phyloP scores from a whole-genome alignment of 37 sponge, comb jelly and placozoan genomes.

The Amphimedon queenslandica region DNA sequence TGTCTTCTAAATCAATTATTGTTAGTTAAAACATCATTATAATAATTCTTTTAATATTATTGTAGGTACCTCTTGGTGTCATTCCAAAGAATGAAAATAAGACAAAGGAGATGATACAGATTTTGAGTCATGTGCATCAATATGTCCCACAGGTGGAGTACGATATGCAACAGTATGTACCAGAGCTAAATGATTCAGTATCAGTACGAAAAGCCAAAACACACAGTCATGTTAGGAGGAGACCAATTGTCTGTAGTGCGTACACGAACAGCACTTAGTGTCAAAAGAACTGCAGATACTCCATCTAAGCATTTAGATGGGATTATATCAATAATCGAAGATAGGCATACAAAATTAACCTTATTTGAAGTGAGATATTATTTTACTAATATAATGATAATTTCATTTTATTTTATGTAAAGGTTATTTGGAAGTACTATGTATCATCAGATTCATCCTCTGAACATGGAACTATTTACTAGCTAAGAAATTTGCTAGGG shows the following conservation, averaged over 20 bases:
- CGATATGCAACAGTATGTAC: background rate
- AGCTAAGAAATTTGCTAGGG: background rate
- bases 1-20: slow-evolving; percentile 4
- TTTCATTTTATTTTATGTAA: background rate
- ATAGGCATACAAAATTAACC: slow-evolving; percentile 20
- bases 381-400: background rate
- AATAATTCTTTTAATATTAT: background rate
- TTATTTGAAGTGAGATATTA: slow-evolving; percentile 11
- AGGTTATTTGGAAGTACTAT: slow-evolving; percentile 16
- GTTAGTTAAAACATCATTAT: background rate
- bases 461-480: too few species aligned
- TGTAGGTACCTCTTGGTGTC: background rate
- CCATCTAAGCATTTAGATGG: slow-evolving; percentile 13
- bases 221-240: too few species aligned
- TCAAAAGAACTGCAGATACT: slow-evolving; percentile 6
- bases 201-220: background rate
- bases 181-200: background rate
- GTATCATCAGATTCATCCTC: too few species aligned
- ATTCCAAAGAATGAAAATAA: background rate
- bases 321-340: slow-evolving; percentile 8
- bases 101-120: background rate
- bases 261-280: slow-evolving; percentile 5
- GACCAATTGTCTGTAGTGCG: slow-evolving; percentile 21
- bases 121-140: background rate
- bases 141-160: slow-evolving; percentile 2